phyloP scores from a whole-genome alignment of 1,140 invertebrate species.

The Leptinotarsa lineolata region DNA sequence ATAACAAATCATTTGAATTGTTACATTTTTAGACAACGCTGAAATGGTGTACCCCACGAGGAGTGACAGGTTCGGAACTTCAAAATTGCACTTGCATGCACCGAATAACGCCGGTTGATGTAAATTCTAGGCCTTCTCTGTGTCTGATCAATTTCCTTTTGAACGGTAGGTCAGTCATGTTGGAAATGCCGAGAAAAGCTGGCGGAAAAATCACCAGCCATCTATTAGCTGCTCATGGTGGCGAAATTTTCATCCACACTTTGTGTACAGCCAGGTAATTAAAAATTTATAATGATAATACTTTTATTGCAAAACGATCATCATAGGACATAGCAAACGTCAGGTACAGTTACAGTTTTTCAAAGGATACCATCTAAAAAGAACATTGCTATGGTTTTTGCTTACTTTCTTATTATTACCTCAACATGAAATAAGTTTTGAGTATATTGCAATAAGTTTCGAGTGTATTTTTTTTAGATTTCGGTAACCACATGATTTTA shows the following conservation, averaged over 20 bases:
- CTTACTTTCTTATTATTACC: too few relatives aligned
- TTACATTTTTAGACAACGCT: slow-evolving; percentile 73
- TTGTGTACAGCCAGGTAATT: slow-evolving; percentile 73
- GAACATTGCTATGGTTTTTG: too few relatives aligned
- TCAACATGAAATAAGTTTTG: too few relatives aligned
- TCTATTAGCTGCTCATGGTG: slow-evolving; percentile 89
- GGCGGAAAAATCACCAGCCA: slow-evolving; percentile 90
- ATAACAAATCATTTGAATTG: slow-evolving; percentile 45
- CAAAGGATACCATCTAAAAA: too few relatives aligned
- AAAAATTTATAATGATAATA: too few relatives aligned
- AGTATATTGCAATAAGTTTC: too few relatives aligned
- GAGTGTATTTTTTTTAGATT: too few relatives aligned
- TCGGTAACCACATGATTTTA: too few relatives aligned
- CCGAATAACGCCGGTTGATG: slow-evolving; percentile 93
- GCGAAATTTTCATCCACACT: slow-evolving; percentile 95
- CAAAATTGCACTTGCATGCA: slow-evolving; percentile 83
- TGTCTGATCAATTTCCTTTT: slow-evolving; percentile 96
- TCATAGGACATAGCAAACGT: too few relatives aligned
- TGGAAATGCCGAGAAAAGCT: slow-evolving; percentile 89
- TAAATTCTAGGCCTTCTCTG: slow-evolving; percentile 91
- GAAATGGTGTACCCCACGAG: slow-evolving; percentile 94
- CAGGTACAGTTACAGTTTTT: too few relatives aligned
- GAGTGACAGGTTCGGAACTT: slow-evolving; percentile 74
- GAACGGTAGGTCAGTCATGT: slow-evolving; percentile 89
- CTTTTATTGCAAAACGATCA: too few relatives aligned